phyloP scores from a whole-genome alignment of 1,140 invertebrate genomes.

The Lerema accius region DNA sequence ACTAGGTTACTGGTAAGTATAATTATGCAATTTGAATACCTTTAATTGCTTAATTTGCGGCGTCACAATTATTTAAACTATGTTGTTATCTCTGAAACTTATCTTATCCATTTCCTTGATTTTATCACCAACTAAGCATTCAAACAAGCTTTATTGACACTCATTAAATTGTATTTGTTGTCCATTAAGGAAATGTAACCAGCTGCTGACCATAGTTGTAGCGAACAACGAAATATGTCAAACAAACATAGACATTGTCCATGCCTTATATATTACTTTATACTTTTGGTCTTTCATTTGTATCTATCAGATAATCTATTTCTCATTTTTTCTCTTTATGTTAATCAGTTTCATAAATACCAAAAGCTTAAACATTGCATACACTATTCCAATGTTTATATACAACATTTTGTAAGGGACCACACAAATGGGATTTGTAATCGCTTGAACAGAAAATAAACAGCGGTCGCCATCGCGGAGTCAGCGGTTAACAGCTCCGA shows the following conservation, averaged over 20 bases:
- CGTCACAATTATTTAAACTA: not conserved
- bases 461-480: conserved; percentile 22
- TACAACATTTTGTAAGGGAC: conserved; percentile 10
- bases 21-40: not conserved
- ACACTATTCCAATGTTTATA: no score
- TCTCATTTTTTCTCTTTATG: not conserved
- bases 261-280: not conserved
- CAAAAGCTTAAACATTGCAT: no score
- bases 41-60: not conserved
- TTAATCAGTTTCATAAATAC: no score
- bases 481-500: conserved; percentile 43
- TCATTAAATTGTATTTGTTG: not conserved
- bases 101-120: not conserved
- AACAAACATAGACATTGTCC: not conserved
- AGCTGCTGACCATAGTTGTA: not conserved
- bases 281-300: not conserved
- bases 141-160: not conserved
- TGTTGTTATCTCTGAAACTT: not conserved
- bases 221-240: not conserved
- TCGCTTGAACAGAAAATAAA: conserved; percentile 32
- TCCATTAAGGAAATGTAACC: not conserved
- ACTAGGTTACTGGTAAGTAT: no score
- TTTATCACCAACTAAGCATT: not conserved
- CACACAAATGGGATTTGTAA: conserved; percentile 33
- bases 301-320: not conserved